Evolutionary conservation across 2,797 vertebrate species (phyloP).

Genomic region (Leucoraja ocellata): DNA sequence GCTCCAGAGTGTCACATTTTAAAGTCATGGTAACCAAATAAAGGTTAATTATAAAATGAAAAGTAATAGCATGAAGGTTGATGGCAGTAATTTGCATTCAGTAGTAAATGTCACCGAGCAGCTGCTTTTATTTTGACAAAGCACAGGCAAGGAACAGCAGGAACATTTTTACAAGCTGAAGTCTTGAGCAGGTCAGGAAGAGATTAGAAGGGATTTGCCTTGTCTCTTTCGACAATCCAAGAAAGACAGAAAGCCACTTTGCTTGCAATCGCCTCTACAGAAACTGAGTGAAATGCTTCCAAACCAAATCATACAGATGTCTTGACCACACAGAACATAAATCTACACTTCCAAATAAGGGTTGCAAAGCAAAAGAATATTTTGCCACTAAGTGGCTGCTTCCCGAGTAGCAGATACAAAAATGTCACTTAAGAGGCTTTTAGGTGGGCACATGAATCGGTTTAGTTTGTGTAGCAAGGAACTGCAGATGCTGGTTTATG

Average conservation of each 20-base stretch:
- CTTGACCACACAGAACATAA: conserved; percentile 7
- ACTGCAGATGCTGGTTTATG: too few relatives aligned
- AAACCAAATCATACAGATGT: not conserved
- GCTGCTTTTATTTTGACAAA: conserved; percentile 14
- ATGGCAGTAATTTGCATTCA: not conserved
- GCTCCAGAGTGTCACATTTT: not conserved
- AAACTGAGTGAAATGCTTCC: not conserved
- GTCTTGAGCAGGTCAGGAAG: not conserved
- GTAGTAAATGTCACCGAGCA: not conserved
- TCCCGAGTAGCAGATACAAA: too few relatives aligned
- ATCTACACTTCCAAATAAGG: not conserved
- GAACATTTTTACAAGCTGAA: not conserved
- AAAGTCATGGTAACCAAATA: not conserved
- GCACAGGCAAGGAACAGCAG: not conserved
- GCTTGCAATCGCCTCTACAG: not conserved
- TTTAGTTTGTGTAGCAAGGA: too few relatives aligned
- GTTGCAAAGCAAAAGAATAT: not conserved
- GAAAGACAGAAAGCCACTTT: conserved; percentile 2
- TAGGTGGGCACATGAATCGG: too few relatives aligned
- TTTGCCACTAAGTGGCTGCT: not conserved
- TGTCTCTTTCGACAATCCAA: not conserved
- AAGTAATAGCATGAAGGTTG: not conserved
- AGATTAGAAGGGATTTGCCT: not conserved
- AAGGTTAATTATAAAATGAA: not conserved
- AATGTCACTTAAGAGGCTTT: too few relatives aligned